These are phyloP conservation scores for Mohoua ochrocephala DNA, from an alignment of 2,113 vertebrate species.

Conservation along the genomic window DNA sequence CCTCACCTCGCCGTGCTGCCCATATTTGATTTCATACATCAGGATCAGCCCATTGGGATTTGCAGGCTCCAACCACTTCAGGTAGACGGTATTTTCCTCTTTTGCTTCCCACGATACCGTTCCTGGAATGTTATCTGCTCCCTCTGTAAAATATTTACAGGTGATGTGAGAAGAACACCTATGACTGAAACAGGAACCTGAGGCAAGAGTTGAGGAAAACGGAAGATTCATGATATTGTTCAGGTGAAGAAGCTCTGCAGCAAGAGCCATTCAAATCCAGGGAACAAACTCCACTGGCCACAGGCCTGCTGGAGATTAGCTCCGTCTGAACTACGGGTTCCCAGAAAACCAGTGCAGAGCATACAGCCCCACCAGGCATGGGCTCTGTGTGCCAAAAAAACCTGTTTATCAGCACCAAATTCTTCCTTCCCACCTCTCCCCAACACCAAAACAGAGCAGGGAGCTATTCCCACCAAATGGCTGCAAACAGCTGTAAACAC, in stretches of 20 bases:
- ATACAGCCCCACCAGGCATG: neutral
- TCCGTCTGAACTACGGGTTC: neutral
- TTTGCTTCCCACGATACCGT: slow-evolving; percentile 78
- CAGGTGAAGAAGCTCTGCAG: neutral
- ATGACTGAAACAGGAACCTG: neutral
- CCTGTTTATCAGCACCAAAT: neutral
- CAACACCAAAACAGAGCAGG: neutral
- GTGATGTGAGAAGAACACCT: neutral
- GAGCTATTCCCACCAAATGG: neutral
- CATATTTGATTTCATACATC: slow-evolving; percentile 95
- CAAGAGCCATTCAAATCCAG: neutral
- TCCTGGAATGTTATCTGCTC: slow-evolving; percentile 92
- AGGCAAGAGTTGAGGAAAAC: neutral
- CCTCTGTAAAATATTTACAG: slow-evolving; percentile 72
- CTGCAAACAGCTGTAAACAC: neutral
- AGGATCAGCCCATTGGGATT: slow-evolving; percentile 92
- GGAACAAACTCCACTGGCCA: neutral
- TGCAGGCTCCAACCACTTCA: slow-evolving; percentile 87
- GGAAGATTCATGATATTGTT: neutral
- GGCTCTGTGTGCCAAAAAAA: neutral
- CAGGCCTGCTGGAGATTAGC: neutral
- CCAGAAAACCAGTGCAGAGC: neutral
- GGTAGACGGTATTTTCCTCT: slow-evolving; percentile 83
- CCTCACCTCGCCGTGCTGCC: slow-evolving; percentile 85
- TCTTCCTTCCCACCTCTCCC: neutral